Percentiles rank a stretch among this genome's conserved stretches.
These are phyloP conservation scores for Sinocyclocheilus grahami DNA, from an alignment of 2,113 vertebrate genomes.

Conservation along the genomic window DNA sequence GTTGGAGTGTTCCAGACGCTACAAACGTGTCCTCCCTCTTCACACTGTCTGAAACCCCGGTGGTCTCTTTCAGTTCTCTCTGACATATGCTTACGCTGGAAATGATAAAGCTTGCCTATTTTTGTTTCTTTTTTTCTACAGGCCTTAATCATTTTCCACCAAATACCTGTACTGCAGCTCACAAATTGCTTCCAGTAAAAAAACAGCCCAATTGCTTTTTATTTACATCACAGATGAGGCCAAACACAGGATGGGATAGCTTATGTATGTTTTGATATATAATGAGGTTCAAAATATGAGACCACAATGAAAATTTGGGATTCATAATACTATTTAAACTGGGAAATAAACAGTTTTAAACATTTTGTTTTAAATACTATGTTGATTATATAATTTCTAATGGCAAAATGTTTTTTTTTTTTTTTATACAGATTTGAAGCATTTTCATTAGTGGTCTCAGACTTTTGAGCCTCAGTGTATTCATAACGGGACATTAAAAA, in stretches of 20 bases:
- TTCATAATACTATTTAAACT: background rate
- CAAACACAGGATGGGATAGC: constrained; percentile 8
- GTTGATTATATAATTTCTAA: background rate
- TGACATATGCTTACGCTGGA: constrained; percentile 44
- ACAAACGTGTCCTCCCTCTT: background rate
- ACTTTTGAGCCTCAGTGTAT: background rate
- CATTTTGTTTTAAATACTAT: background rate
- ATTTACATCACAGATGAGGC: constrained; percentile 20
- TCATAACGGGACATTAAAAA: background rate
- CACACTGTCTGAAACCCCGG: background rate
- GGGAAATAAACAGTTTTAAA: background rate
- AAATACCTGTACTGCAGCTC: constrained; percentile 42
- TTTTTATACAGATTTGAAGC: background rate
- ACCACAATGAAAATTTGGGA: background rate
- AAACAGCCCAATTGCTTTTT: constrained; percentile 32
- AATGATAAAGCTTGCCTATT: constrained; percentile 32
- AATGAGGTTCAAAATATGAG: background rate
- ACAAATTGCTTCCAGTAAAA: constrained; percentile 31
- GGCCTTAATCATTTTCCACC: constrained; percentile 20
- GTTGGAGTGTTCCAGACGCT: too few species aligned
- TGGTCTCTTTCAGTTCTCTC: too few species aligned
- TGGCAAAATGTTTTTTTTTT: background rate
- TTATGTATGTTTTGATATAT: background rate
- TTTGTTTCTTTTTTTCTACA: background rate
- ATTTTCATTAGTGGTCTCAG: background rate